A percentile compares a stretch with the other conserved stretches of the same genome.
phyloP scores from a whole-genome alignment of 92 coral and sea anemone species.

The Umimayanthus kanabou region DNA sequence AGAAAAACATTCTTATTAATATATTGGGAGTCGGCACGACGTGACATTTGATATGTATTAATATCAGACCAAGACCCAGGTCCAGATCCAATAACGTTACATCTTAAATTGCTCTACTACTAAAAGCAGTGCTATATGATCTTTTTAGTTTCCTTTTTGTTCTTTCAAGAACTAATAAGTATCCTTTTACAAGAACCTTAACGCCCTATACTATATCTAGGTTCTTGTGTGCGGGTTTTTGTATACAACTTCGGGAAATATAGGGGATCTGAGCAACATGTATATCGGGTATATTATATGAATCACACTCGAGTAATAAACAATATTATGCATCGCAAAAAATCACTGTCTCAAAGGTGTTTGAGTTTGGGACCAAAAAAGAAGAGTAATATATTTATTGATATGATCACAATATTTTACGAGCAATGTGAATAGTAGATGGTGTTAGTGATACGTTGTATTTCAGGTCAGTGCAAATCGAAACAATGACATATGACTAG shows the following conservation, averaged over 20 bases:
- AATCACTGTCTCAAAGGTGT: background rate
- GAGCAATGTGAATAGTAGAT: constrained; percentile 15
- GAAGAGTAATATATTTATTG: constrained; percentile 23
- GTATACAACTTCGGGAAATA: background rate
- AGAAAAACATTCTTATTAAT: background rate
- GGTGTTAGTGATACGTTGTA: background rate
- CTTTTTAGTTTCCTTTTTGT: too few relatives aligned
- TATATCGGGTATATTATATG: background rate
- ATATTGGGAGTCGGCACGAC: background rate
- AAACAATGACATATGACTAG: background rate
- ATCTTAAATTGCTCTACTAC: too few relatives aligned
- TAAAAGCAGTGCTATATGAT: background rate
- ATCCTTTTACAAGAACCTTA: background rate
- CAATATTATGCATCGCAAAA: background rate
- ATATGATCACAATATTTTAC: constrained; percentile 29
- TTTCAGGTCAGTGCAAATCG: background rate
- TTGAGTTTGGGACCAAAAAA: constrained; percentile 7
- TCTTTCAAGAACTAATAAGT: background rate
- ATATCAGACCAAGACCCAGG: background rate
- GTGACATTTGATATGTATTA: background rate
- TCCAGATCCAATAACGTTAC: background rate
- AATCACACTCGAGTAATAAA: background rate
- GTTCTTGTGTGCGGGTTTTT: background rate
- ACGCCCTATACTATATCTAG: background rate
- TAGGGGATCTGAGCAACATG: background rate